phyloP scores from a whole-genome alignment of 92 coral and sea anemone species.

The Epizoanthus stellaris region DNA sequence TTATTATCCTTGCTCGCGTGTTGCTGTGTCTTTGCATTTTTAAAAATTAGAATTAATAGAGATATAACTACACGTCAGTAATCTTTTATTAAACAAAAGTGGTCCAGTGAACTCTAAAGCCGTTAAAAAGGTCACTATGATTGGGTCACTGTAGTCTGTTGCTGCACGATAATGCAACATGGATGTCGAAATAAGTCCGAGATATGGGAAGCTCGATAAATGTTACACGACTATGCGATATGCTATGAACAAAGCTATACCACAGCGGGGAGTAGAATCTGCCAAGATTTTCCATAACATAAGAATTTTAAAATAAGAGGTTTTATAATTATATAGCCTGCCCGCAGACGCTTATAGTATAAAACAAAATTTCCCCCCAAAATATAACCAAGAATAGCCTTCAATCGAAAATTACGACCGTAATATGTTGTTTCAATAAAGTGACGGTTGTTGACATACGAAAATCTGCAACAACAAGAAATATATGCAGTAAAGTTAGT shows the following conservation, averaged over 20 bases:
- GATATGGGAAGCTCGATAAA: too few relatives aligned
- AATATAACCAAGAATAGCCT: not conserved
- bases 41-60: not conserved
- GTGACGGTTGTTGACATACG: not conserved
- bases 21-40: not conserved
- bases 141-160: too few relatives aligned
- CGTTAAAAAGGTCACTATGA: not conserved
- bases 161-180: too few relatives aligned
- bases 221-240: too few relatives aligned
- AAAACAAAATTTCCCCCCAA: not conserved
- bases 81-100: not conserved
- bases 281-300: too few relatives aligned
- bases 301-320: too few relatives aligned
- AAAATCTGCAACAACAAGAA: not conserved
- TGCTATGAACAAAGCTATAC: too few relatives aligned
- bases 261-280: too few relatives aligned
- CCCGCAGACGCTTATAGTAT: too few relatives aligned
- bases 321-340: too few relatives aligned
- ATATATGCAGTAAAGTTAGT: not conserved
- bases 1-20: not conserved
- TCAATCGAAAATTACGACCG: not conserved
- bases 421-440: not conserved
- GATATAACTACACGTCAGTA: not conserved
- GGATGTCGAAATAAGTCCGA: too few relatives aligned
- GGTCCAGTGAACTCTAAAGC: not conserved